phyloP scores from a whole-genome alignment of 2,797 vertebrate species.

The Simalia tracyae region DNA sequence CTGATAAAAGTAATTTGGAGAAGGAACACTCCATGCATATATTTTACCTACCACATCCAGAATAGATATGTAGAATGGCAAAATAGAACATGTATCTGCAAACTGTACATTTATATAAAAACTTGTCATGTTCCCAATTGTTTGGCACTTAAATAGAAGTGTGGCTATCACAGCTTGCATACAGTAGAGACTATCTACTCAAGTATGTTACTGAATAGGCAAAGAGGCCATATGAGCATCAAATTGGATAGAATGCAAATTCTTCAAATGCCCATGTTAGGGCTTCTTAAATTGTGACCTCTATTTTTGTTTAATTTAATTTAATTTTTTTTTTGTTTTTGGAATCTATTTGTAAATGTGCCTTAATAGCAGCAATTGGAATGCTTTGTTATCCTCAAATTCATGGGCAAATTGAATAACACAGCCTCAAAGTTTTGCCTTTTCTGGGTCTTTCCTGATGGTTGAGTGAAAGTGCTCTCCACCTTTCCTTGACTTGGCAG shows the following conservation, averaged over 20 bases:
- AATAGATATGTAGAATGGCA: neutral
- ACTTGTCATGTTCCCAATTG: neutral
- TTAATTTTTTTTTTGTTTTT: neutral
- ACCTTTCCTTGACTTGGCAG: neutral
- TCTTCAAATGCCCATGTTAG: neutral
- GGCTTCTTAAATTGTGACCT: neutral
- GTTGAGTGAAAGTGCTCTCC: neutral
- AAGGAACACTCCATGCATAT: neutral
- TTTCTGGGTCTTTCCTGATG: neutral
- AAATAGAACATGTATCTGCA: neutral
- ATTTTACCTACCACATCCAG: neutral
- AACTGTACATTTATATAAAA: neutral
- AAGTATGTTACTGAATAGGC: neutral
- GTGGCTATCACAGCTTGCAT: neutral
- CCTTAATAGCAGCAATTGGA: neutral
- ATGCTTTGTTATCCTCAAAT: neutral
- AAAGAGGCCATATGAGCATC: neutral
- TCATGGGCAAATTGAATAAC: neutral
- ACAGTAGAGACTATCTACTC: neutral
- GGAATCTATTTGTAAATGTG: neutral
- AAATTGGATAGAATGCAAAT: neutral
- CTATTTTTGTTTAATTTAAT: neutral
- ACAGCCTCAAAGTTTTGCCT: neutral
- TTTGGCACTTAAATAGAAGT: neutral
- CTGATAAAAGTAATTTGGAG: neutral